Conservation (phyloP, 2,113 vertebrate species). For the Poecile atricapillus region DNA sequence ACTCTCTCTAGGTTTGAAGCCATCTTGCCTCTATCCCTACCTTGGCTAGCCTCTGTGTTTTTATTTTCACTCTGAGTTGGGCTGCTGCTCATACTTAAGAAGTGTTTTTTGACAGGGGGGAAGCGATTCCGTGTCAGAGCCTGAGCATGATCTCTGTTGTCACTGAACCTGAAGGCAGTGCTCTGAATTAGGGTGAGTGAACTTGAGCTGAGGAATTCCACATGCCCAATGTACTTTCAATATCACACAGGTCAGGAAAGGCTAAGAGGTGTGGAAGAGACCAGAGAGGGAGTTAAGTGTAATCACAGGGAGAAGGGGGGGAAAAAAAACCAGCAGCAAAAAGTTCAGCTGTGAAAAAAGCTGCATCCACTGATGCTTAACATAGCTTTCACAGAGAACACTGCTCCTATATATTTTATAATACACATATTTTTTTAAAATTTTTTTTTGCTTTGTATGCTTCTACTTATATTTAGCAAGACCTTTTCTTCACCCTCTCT, state of each 20-base stretch:
- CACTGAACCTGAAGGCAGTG: not conserved
- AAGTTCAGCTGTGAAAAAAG: not conserved
- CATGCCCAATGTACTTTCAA: not conserved
- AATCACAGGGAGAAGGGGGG: not conserved
- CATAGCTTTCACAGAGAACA: not conserved
- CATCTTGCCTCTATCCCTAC: not conserved
- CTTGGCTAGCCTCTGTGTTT: not conserved
- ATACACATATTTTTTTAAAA: not conserved
- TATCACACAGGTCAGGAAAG: not conserved
- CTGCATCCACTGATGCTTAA: not conserved
- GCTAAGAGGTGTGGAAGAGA: not conserved
- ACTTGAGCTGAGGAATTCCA: not conserved
- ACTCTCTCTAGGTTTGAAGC: not conserved
- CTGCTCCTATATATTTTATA: not conserved
- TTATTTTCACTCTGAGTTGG: not conserved
- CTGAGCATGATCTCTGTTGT: not conserved
- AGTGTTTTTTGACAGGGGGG: not conserved
- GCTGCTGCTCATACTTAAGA: not conserved
- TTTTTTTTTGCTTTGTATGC: not conserved
- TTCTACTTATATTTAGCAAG: slow-evolving; percentile 6
- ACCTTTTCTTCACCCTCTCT: not conserved
- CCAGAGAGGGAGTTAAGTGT: not conserved
- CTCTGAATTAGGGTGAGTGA: not conserved
- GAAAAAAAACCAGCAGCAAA: not conserved
- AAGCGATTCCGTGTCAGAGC: not conserved